Evolutionary conservation across 2,113 vertebrate genomes (phyloP), one percentile per base, ranked within the genome.

Genomic region (Pagrus major): DNA sequence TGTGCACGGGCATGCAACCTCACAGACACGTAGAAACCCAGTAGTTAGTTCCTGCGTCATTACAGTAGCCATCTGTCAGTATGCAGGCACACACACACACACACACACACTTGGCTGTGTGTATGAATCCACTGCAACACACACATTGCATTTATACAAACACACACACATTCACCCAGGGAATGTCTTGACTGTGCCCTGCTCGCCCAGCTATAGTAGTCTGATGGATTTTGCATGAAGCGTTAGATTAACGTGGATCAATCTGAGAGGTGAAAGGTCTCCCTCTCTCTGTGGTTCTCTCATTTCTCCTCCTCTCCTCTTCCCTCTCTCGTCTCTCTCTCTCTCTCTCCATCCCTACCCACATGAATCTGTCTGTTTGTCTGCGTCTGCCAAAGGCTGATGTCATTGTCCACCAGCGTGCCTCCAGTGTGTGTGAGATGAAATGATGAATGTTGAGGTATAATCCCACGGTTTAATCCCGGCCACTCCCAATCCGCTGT

Each of bases 391-490:
- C 88, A 93, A 83, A 78, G 37, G 60, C 76, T 94, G 88, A 94
- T 94, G 92, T 93, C 90, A 92, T 86, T 93, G 91, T 91, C 84
- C 85, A 81, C 72, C 78, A 86, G 76, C 61, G 84, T 59, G 58
- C 46, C 31, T 71, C 56, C 73, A 81, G 69, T 64, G 70, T 61
- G 67, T 78, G 72, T 76, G 74, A 89, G 83, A 92, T 93, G 91
- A 92, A 93, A 92, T 90, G 86, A 90, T 93, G 86, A 89, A 90
- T 60, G 81, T 76, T 83, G 88, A 88, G 46, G 77, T 88, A 83
- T 94, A 94, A 94, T 94, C 92, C 94, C 58, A 51, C 14, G 54
- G 60, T 90, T 90, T 93, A 93, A 94, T 94, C 92, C 89, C 18
- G 52, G 69, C 87, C 88, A 84, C 80, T 89, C 78, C 73, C 86